phyloP scores from a whole-genome alignment of 1,140 invertebrate species.

The Cardiocondyla obscurior region DNA sequence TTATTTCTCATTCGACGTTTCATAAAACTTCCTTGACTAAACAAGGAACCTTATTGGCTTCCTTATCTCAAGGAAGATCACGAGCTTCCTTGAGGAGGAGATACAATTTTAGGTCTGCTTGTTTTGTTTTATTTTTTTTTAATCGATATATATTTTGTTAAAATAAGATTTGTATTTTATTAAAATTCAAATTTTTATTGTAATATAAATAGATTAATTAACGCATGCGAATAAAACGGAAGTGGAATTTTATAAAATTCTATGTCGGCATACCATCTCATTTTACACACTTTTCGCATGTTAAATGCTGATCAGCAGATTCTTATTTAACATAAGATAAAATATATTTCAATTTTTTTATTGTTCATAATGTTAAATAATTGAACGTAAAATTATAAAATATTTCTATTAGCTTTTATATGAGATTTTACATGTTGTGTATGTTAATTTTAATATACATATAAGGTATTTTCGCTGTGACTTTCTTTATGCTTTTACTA shows the following conservation, averaged over 20 bases:
- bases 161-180: not conserved
- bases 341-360: not conserved
- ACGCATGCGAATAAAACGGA: not conserved
- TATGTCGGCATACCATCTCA: not conserved
- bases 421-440: not conserved
- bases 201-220: not conserved
- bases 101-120: too few species aligned
- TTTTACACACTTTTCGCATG: constrained; percentile 8
- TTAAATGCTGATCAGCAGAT: constrained; percentile 5
- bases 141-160: not conserved
- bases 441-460: not conserved
- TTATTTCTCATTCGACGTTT: too few species aligned
- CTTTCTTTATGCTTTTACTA: too few species aligned
- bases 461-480: too few species aligned
- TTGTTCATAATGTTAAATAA: not conserved
- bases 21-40: too few species aligned
- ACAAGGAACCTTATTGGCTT: too few species aligned
- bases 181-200: not conserved
- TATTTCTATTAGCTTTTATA: not conserved
- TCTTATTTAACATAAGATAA: not conserved
- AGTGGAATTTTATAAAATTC: constrained; percentile 1
- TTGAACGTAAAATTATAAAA: not conserved
- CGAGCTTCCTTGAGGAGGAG: too few species aligned
- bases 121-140: not conserved
- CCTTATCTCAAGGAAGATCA: too few species aligned